Base-by-base conservation (phyloP, 1,140 invertebrate species). In the Monomorium pharaonis region DNA sequence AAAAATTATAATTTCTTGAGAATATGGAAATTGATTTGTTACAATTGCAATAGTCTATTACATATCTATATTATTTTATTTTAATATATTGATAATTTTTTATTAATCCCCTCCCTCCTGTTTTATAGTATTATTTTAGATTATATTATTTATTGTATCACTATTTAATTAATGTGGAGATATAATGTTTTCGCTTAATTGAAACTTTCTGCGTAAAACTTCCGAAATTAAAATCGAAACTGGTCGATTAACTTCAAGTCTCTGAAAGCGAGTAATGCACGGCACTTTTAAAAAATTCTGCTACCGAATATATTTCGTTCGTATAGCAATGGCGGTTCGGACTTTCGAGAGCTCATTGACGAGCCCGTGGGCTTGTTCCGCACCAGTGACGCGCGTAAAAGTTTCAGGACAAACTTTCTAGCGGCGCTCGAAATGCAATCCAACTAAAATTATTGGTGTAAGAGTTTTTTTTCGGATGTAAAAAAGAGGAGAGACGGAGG, bases 361-460 rank as follows among this genome's bases (percentile, higher is more conserved):
- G 37, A 47, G 77, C 81, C 85, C 49, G 42, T 67, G 74, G 60
- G 80, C 76, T 90, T 90, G 89, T 90, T 90, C 76, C 77, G 81
- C 86, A 85, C 76, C 81, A 81, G 63, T 87, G 74, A 24, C 69
- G 76, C 62, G 62, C 37, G 44, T 83, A 81, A 86, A 91, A 91
- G 87, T 91, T 91, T 37, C 67, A 58, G 65, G 62, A 74, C 72
- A 88, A 91, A 91, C 89, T 90, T 90, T 91, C 63, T 80, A 63
- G 81, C 70, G 84, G 70, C 47, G 72, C 80, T 86, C 75, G 75
- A 85, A 90, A 90, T 84, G 76, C 80, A 56, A 69, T 72, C 65
- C 67, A 76, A 76, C 72, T 62, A 77, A 70, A 89, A 87, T 91
- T 86, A 83, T 72, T 56, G 86, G 16, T 37, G 80, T 54, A 77